Conservation (phyloP, 2,113 vertebrate species). For the Halcyon senegalensis region DNA sequence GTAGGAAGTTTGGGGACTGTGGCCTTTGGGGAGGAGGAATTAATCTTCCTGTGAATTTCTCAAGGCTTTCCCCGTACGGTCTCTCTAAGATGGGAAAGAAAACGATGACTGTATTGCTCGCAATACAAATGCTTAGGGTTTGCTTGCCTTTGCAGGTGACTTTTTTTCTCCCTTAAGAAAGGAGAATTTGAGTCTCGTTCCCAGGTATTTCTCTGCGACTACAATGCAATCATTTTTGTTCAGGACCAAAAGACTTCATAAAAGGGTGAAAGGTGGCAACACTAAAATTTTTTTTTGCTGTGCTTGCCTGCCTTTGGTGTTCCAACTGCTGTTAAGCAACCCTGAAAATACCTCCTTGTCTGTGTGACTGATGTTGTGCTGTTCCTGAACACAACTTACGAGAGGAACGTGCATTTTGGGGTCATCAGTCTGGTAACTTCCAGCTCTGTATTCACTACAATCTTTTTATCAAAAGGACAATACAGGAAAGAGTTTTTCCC, state of each 20-base stretch:
- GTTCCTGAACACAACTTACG: neutral
- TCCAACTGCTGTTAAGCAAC: neutral
- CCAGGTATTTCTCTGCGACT: neutral
- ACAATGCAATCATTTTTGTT: neutral
- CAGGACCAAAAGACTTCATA: neutral
- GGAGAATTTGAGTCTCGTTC: neutral
- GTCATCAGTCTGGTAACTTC: neutral
- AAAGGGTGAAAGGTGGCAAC: neutral
- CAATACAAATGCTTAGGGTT: neutral
- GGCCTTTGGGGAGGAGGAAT: neutral
- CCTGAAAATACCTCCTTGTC: neutral
- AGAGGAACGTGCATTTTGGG: neutral
- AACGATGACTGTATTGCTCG: accelerated
- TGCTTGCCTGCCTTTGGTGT: neutral
- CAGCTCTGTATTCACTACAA: neutral
- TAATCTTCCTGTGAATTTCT: neutral
- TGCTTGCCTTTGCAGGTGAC: neutral
- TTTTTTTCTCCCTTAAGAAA: neutral
- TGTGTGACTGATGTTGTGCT: neutral
- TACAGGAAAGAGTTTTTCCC: neutral
- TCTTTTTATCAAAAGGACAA: neutral
- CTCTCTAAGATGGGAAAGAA: neutral
- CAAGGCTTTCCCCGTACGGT: neutral
- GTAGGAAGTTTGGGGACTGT: neutral
- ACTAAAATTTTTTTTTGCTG: neutral